A percentile compares a stretch with the other conserved stretches of the same genome.
Conservation (phyloP, 2,113 vertebrate species). For the Mesoclemmys tuberculata region DNA sequence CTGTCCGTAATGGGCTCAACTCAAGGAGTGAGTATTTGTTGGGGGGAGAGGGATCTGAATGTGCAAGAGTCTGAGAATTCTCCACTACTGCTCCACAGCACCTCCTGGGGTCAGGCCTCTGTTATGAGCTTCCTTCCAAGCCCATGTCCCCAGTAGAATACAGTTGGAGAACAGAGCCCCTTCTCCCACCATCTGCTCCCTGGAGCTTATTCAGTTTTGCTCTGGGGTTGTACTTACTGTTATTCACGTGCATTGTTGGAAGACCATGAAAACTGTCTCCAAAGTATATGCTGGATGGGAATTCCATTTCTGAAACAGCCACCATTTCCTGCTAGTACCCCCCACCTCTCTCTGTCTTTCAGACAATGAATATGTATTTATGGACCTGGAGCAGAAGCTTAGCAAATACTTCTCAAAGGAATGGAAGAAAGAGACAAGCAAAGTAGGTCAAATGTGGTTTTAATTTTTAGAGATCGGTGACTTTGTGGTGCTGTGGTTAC, state of each 20-base stretch:
- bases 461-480: neutral
- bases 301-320: neutral
- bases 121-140: neutral
- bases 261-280: neutral
- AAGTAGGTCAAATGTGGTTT: slow-evolving; percentile 77
- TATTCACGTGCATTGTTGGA: neutral
- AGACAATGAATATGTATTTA: slow-evolving; percentile 91
- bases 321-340: neutral
- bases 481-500: neutral
- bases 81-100: neutral
- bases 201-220: neutral
- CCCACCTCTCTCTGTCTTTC: slow-evolving; percentile 6
- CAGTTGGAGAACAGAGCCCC: accelerated
- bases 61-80: neutral
- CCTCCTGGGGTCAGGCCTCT: accelerated
- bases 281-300: neutral
- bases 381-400: slow-evolving; percentile 91
- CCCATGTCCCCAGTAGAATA: neutral
- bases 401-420: slow-evolving; percentile 91
- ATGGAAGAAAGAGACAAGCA: slow-evolving; percentile 84
- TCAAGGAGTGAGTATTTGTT: neutral
- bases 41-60: neutral
- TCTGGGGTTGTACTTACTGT: neutral
- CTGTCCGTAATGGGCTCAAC: neutral
- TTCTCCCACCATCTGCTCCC: neutral